Evolutionary conservation across 2,888 invertebrate species (phyloP).

Genomic region (Galeruca laticollis): DNA sequence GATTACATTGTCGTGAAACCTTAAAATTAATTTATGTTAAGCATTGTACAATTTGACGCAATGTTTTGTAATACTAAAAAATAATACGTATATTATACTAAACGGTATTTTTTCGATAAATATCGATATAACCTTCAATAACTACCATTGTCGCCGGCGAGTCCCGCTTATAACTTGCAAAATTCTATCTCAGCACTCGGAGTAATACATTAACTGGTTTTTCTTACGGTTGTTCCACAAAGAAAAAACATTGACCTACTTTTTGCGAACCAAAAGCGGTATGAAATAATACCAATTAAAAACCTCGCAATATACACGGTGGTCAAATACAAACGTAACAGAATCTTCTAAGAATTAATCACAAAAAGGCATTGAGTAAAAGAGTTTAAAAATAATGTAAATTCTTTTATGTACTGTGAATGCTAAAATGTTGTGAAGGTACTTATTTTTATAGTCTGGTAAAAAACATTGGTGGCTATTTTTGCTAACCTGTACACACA

Average conservation of each 20-base stretch:
- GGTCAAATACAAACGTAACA: neutral
- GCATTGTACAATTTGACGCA: neutral
- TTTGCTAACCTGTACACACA: too few species aligned
- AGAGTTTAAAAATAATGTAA: too few species aligned
- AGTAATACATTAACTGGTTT: slow-evolving; percentile 25
- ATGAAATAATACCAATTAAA: slow-evolving; percentile 28
- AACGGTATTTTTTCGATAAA: neutral
- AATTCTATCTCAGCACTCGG: slow-evolving; percentile 1
- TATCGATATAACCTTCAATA: slow-evolving; percentile 6
- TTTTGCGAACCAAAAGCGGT: slow-evolving; percentile 30
- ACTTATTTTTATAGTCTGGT: too few species aligned
- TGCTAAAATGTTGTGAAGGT: too few species aligned
- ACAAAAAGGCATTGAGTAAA: too few species aligned
- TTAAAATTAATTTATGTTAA: neutral
- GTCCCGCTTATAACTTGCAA: slow-evolving; percentile 17
- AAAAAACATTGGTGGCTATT: too few species aligned
- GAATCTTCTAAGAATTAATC: too few species aligned
- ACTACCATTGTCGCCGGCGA: neutral
- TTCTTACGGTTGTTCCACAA: slow-evolving; percentile 31
- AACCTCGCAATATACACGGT: slow-evolving; percentile 5
- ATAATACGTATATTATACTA: too few species aligned
- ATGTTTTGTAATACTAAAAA: neutral
- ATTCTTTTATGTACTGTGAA: too few species aligned
- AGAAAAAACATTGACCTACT: slow-evolving; percentile 46
- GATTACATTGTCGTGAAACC: too few species aligned